Conservation (phyloP, 2,113 vertebrate genomes). For the Ranitomeya variabilis region DNA sequence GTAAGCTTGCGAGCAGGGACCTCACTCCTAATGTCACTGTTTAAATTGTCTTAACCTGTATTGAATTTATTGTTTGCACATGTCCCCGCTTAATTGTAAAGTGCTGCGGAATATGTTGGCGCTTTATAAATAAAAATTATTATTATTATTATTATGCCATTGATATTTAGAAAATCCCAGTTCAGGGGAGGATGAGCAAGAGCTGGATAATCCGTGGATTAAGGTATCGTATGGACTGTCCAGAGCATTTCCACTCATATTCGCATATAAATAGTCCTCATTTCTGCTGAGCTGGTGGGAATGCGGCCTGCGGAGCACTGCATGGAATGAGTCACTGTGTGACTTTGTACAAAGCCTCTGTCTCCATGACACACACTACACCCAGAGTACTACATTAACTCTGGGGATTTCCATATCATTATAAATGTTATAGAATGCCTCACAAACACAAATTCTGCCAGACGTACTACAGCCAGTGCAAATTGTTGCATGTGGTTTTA, state of each 20-base stretch:
- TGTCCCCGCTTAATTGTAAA: too few relatives aligned
- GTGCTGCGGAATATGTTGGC: too few relatives aligned
- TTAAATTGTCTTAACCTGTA: too few relatives aligned
- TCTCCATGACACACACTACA: not conserved
- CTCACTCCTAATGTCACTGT: too few relatives aligned
- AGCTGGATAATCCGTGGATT: constrained; percentile 23
- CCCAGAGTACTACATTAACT: not conserved
- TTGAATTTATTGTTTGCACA: too few relatives aligned
- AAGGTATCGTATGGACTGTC: constrained; percentile 33
- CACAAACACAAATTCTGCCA: too few relatives aligned
- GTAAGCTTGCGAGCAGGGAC: too few relatives aligned
- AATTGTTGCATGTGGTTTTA: too few relatives aligned
- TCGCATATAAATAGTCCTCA: constrained; percentile 35
- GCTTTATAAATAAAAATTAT: too few relatives aligned
- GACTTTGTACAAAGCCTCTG: constrained; percentile 13
- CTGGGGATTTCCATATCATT: constrained; percentile 11
- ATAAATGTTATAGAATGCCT: not conserved
- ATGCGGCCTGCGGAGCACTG: not conserved
- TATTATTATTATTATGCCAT: not conserved
- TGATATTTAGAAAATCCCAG: not conserved
- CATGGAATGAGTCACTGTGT: constrained; percentile 11
- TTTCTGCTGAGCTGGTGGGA: constrained; percentile 38
- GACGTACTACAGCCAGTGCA: too few relatives aligned
- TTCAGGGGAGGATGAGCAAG: not conserved
- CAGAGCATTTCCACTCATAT: not conserved